A percentile compares a stretch with the other conserved stretches of the same genome.
Evolutionary conservation across 2,113 vertebrate genomes (phyloP).

Genomic region (Alaudala cheleensis): DNA sequence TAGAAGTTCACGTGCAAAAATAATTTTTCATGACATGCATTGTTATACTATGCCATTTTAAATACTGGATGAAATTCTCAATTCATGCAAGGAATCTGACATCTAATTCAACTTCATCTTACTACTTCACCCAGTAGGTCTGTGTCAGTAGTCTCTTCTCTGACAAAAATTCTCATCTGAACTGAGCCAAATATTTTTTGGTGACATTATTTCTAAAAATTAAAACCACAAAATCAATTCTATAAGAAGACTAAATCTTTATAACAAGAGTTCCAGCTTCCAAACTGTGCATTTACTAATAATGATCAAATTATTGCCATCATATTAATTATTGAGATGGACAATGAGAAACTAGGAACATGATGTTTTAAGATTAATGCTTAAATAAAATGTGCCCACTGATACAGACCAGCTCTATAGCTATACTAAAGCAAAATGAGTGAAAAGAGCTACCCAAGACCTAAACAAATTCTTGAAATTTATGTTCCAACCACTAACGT

Average conservation of each 20-base stretch:
- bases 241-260: neutral
- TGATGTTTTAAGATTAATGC: neutral
- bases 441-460: neutral
- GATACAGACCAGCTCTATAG: neutral
- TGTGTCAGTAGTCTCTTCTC: neutral
- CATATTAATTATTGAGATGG: neutral
- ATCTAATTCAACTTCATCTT: neutral
- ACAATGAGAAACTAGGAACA: neutral
- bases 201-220: neutral
- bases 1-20: neutral
- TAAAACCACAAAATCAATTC: neutral
- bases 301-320: neutral
- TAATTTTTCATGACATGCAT: neutral
- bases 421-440: neutral
- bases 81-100: neutral
- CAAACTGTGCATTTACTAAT: neutral
- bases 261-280: neutral
- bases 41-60: neutral
- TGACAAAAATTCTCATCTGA: neutral
- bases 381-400: neutral
- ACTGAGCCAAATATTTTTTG: neutral
- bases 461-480: neutral
- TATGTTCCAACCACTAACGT: neutral
- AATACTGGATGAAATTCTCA: neutral
- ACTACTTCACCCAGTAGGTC: neutral